These are phyloP conservation scores for Slavum lentiscoides DNA, from an alignment of 2,888 invertebrate species.

Conservation along the genomic window DNA sequence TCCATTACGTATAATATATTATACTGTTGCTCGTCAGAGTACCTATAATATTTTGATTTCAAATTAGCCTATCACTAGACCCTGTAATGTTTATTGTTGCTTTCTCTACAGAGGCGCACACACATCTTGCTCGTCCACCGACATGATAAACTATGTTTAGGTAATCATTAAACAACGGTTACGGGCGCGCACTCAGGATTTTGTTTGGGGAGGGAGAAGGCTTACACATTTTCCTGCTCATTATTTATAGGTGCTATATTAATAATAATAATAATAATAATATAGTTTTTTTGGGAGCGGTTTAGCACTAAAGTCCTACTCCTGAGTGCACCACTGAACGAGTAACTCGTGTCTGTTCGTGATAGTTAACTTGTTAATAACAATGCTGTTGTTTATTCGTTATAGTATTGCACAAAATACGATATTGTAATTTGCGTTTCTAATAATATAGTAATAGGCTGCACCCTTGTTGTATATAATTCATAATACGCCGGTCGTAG, in stretches of 20 bases:
- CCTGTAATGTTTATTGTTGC: slow-evolving; percentile 3
- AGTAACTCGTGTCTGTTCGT: background rate
- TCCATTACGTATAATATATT: background rate
- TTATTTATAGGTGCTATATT: no score
- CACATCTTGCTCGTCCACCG: background rate
- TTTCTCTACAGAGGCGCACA: background rate
- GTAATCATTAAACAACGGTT: background rate
- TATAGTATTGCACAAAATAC: background rate
- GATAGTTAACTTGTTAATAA: background rate
- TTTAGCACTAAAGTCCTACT: no score
- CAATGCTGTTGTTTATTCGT: background rate
- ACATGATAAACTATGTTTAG: background rate
- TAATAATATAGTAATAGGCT: no score
- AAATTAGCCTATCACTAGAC: background rate
- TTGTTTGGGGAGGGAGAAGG: no score
- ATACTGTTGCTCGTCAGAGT: slow-evolving; percentile 9
- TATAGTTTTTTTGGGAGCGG: no score
- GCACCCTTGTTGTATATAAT: no score
- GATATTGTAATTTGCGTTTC: background rate
- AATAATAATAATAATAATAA: no score
- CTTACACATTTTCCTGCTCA: no score
- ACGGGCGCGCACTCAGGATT: no score
- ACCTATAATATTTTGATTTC: background rate
- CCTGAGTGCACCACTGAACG: background rate
- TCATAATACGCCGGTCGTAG: background rate